Evolutionary conservation across 2,888 invertebrate species (phyloP).

Genomic region (Galeruca laticollis): DNA sequence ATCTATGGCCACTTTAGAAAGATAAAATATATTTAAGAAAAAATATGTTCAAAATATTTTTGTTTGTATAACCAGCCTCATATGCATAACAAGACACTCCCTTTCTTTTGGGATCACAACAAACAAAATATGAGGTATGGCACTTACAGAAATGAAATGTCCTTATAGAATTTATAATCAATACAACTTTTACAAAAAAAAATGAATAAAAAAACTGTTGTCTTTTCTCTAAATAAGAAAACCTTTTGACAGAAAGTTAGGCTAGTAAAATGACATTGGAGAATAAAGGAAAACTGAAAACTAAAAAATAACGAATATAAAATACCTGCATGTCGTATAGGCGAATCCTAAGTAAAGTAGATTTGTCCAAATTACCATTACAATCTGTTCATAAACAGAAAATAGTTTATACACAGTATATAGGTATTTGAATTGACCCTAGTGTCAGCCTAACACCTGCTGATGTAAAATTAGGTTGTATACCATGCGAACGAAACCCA

Average conservation of each 20-base stretch:
- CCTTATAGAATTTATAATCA: slow-evolving; percentile 29
- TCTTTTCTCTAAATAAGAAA: slow-evolving; percentile 38
- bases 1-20: not conserved
- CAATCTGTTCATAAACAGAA: slow-evolving; percentile 58
- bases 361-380: slow-evolving; percentile 65
- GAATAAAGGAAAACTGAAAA: slow-evolving; percentile 9
- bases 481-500: slow-evolving; percentile 47
- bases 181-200: slow-evolving; percentile 26
- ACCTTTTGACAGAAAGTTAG: slow-evolving; percentile 28
- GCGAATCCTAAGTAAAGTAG: slow-evolving; percentile 59
- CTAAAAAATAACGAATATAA: slow-evolving; percentile 13
- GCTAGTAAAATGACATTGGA: slow-evolving; percentile 24
- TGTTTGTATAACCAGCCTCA: slow-evolving; percentile 27
- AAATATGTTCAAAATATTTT: slow-evolving; percentile 4
- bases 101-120: slow-evolving; percentile 32
- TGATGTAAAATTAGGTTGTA: slow-evolving; percentile 59
- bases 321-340: slow-evolving; percentile 68
- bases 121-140: slow-evolving; percentile 20
- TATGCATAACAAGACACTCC: slow-evolving; percentile 32
- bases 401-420: slow-evolving; percentile 38
- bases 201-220: slow-evolving; percentile 17
- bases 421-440: slow-evolving; percentile 48
- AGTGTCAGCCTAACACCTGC: slow-evolving; percentile 66
- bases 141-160: not conserved
- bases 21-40: not conserved